Conservation (phyloP, 2,888 invertebrate genomes). For the Ditula angustiorana region DNA sequence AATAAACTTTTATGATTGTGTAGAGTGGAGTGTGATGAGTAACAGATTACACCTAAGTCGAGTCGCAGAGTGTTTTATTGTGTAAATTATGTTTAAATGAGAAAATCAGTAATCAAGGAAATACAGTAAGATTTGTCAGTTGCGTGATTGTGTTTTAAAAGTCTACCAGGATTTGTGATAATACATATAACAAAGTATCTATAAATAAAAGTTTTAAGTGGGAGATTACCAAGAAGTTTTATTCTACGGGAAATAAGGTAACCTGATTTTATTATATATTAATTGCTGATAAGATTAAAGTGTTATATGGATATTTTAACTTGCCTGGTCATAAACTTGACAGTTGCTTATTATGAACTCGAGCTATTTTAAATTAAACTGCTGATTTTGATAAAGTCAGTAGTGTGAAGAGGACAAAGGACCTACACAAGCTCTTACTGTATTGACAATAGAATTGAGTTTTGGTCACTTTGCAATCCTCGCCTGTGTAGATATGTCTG, state of each 20-base stretch:
- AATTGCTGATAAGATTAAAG: constrained; percentile 24
- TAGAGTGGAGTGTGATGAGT: constrained; percentile 78
- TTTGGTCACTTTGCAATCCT: no score
- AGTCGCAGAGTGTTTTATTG: constrained; percentile 82
- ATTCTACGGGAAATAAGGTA: constrained; percentile 77
- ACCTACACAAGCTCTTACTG: no score
- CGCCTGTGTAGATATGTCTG: no score
- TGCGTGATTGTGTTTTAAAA: constrained; percentile 89
- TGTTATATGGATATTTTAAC: constrained; percentile 10
- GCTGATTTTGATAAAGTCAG: no score
- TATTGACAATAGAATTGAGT: no score
- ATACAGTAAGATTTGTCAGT: constrained; percentile 84
- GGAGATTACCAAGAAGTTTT: constrained; percentile 84
- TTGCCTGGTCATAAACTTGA: constrained; percentile 27
- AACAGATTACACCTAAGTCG: constrained; percentile 81
- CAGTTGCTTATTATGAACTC: no score
- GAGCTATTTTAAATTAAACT: no score
- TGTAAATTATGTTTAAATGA: constrained; percentile 85
- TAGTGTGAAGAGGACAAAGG: no score
- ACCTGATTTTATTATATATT: constrained; percentile 55
- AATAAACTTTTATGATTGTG: constrained; percentile 81
- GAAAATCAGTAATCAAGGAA: constrained; percentile 82
- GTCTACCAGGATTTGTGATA: constrained; percentile 91
- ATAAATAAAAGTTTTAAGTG: constrained; percentile 86
- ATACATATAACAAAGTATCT: constrained; percentile 89